phyloP scores from a whole-genome alignment of 2,797 vertebrate species.

The Etheostoma nigrum region DNA sequence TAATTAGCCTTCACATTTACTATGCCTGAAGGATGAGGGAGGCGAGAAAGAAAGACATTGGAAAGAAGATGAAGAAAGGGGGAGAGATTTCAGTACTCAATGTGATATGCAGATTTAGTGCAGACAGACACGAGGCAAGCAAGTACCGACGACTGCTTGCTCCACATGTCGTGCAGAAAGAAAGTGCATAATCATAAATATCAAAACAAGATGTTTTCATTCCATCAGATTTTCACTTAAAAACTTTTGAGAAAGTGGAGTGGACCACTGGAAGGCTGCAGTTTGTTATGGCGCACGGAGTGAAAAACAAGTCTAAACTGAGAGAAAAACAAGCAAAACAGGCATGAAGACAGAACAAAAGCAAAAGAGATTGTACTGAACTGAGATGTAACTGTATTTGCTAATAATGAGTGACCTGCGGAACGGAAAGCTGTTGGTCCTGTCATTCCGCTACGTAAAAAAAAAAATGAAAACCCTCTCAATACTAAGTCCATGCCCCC shows the following conservation, averaged over 20 bases:
- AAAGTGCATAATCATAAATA: slow-evolving; percentile 44
- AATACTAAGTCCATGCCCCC: slow-evolving; percentile 41
- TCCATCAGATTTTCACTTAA: slow-evolving; percentile 35
- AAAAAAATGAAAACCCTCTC: background rate
- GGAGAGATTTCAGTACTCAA: slow-evolving; percentile 39
- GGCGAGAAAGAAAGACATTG: slow-evolving; percentile 28
- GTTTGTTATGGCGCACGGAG: slow-evolving; percentile 2
- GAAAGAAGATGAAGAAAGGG: slow-evolving; percentile 38
- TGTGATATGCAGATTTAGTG: slow-evolving; percentile 47
- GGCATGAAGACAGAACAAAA: slow-evolving; percentile 19
- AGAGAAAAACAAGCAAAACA: slow-evolving; percentile 2
- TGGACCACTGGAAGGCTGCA: slow-evolving; percentile 40
- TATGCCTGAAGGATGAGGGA: slow-evolving; percentile 51
- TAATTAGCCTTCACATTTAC: slow-evolving; percentile 71
- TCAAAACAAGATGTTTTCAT: slow-evolving; percentile 66
- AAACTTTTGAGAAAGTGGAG: slow-evolving; percentile 50
- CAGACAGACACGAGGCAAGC: slow-evolving; percentile 40
- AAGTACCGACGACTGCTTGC: slow-evolving; percentile 23
- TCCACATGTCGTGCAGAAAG: slow-evolving; percentile 40
- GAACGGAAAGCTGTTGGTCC: slow-evolving; percentile 32
- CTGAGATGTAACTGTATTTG: slow-evolving; percentile 32
- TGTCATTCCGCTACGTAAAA: background rate
- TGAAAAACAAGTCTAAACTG: slow-evolving; percentile 49
- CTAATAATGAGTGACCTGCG: slow-evolving; percentile 62
- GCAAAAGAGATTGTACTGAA: slow-evolving; percentile 27